Evolutionary conservation across 2,797 vertebrate genomes (phyloP), one percentile per base, ranked within the genome.

Genomic region (Falco biarmicus): DNA sequence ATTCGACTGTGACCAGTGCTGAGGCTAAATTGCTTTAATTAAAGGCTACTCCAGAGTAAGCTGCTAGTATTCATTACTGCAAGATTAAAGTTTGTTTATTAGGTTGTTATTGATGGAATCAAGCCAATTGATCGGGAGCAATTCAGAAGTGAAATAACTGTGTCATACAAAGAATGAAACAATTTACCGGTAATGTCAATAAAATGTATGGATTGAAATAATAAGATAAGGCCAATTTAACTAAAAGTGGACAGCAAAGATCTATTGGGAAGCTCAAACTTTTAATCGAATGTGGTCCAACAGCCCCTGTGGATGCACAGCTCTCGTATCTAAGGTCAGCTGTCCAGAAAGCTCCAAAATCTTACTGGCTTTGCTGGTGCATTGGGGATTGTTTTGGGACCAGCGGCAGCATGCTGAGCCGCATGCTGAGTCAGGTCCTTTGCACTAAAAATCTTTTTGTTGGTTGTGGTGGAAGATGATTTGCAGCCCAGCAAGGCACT

Each of bases 41-140:
- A 93, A 85, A 74, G 84, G 56, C 75, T 85, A 4, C 64, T 96
- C 37, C 28, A 68, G 31, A 83, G 51, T 53, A 63, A 83, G n/a
- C 50, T 91, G 81, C 39, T 57, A 85, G 69, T 71, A 84, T 57
- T 91, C 50, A 66, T 91, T 89, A 70, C 43, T 87, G 63, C 12
- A 60, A 77, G 78, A 87, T 77, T 83, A 47, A 89, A 87, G 50
- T 57, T 88, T 0, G 0, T 83, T 94, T 91, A 92, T 93, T 75
- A 60, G 66, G 56, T 86, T 93, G 76, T 78, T 94, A 87, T 92
- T 90, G 93, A 90, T 86, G 79, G 79, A 93, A 80, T 60, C 78
- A 56, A 92, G 80, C 26, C 0, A 2, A 61, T 53, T 47, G 80
- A 86, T 81, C 0, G 3, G 43, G 63, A 87, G 43, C 81, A 60